A percentile compares a stretch with the other conserved stretches of the same genome.
Evolutionary conservation across 2,888 invertebrate species (phyloP).

Genomic region (Stenodema calcarata): DNA sequence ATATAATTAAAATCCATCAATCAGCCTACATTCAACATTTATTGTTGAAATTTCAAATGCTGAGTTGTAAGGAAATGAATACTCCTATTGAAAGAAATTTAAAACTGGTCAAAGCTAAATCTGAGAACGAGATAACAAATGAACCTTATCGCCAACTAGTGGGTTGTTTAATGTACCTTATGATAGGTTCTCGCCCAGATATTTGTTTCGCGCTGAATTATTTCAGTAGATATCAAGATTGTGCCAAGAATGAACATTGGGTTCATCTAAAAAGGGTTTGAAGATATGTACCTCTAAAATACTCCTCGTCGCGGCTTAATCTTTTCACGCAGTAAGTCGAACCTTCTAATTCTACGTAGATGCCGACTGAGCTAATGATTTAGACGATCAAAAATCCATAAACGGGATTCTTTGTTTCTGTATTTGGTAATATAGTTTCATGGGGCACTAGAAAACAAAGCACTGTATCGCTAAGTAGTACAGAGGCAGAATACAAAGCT

Average conservation of each 20-base stretch:
- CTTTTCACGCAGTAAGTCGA: not conserved
- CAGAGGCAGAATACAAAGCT: too few species aligned
- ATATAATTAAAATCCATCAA: not conserved
- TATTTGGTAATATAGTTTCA: constrained; percentile 16
- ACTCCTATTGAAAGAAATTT: constrained; percentile 2
- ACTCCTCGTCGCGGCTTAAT: constrained; percentile 29
- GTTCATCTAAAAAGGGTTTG: constrained; percentile 50
- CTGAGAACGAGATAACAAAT: not conserved
- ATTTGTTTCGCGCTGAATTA: constrained; percentile 48
- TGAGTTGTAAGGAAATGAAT: not conserved
- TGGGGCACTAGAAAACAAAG: constrained; percentile 28
- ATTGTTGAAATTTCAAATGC: not conserved
- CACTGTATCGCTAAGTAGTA: constrained; percentile 8
- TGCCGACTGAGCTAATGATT: constrained; percentile 9
- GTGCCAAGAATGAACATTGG: constrained; percentile 41
- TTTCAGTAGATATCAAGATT: constrained; percentile 51
- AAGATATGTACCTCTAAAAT: constrained; percentile 43
- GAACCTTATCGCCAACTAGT: constrained; percentile 36
- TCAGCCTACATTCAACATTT: not conserved
- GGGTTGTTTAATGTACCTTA: constrained; percentile 50
- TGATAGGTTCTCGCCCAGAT: constrained; percentile 53
- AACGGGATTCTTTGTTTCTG: constrained; percentile 30
- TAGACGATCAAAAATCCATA: constrained; percentile 34
- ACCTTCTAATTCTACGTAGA: not conserved
- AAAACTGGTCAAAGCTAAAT: not conserved